Base-by-base conservation (phyloP, 2,888 invertebrate species). In the Eledona agricola region DNA sequence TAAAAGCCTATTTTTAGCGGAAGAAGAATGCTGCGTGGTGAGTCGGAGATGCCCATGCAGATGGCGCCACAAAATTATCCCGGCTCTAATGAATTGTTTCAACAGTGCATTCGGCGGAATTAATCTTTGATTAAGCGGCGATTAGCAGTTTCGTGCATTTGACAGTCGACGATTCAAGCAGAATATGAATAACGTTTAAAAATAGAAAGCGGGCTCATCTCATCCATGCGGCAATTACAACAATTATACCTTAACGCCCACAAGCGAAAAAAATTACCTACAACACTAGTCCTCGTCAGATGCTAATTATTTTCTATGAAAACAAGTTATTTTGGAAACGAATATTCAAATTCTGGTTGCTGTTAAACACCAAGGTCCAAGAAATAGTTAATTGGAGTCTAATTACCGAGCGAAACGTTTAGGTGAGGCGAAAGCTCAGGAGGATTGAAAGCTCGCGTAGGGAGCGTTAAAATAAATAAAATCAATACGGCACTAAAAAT, bases 401-500 rank as follows among this genome's bases (percentile, higher is more conserved):
- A 38, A 49, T 49, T 49, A 49, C 23, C 2, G 9, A 12, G 1
- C 10, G 22, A 4, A 40, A 50, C 15, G 34, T 34, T 45, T 40
- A 40, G 22, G 9, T 3, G 38, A 17, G 19, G 40, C 51, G 51
- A 51, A 51, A 51, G 51, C 51, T 43, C 31, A 6, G 35, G n/a
- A 31, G 12, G n/a, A 4, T 9, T 6, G 34, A 17, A 35, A 16
- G 28, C 19, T 38, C 12, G 29, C 59, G 40, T 46, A 47, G 58
- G 57, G 59, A 61, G 60, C 64, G 64, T 66, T 60, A 66, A 67
- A 71, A 69, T 71, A 69, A 70, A 70, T 72, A 73, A 74, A 74
- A 74, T 74, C 74, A 73, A 74, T 74, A 74, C 72, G 66, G 72
- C 73, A 73, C 74, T 75, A 75, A 75, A 76, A 76, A 76, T 75